Evolutionary conservation across 2,888 invertebrate genomes (phyloP), one percentile per base, ranked within the genome.

Genomic region (Diarsia mendica): DNA sequence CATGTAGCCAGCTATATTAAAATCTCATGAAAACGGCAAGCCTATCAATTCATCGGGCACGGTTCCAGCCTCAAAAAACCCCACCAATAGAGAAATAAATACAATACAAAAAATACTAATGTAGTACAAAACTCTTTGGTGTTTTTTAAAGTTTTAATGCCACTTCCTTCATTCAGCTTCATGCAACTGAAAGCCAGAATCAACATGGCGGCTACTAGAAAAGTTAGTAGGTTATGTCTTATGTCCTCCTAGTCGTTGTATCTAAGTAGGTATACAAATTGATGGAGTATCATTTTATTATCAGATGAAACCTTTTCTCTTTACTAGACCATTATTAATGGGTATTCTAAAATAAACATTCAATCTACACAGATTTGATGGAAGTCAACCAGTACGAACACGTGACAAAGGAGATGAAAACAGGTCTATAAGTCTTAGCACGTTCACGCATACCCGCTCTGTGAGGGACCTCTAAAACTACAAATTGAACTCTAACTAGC

Each of bases 401-500:
- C 48, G 8, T 46, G 4, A 83, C 71, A 83, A 70, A 66, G 49
- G 51, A 6, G 48, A 55, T 65, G 2, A 39, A 53, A 68, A 83
- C 55, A 55, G 44, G 72, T 1, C 33, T 53, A 67, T 81, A 61
- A 69, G 70, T 73, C 72, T 85, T 61, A 58, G 44, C 44, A 67
- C 39, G 67, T 67, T 68, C 33, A 70, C 44, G 67, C 75, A 68
- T 60, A 51, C 69, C 49, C 49, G 66, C 69, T 44, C 71, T 58
- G 75, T 61, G 75, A 76, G 77, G 70, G 63, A 73, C 78, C 73
- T 71, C 86, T 89, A 87, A 90, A 91, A 89, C 89, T 89, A 89
- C 88, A 92, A 93, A 93, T 93, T 93, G 92, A 89, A 89, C 89
- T 91, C 90, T 91, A 91, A 92, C 92, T 90, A 91, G 91, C 92